These are phyloP conservation scores for Pachyuromys duprasi DNA, from an alignment of 2,797 vertebrate species.

Conservation along the genomic window DNA sequence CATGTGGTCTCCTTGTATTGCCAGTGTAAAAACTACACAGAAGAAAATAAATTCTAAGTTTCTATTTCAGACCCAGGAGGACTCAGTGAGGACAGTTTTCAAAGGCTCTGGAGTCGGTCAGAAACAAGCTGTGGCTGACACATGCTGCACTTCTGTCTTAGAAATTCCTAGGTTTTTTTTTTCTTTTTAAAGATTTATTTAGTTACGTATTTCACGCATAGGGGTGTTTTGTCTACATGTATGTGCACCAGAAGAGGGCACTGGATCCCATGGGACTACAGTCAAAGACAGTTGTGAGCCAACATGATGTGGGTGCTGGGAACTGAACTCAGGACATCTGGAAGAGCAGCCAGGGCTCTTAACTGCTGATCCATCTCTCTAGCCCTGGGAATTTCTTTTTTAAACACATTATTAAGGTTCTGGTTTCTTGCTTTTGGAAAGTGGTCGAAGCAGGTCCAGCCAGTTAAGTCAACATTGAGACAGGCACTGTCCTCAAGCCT, in stretches of 20 bases:
- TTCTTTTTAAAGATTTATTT: neutral
- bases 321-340: neutral
- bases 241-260: neutral
- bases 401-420: neutral
- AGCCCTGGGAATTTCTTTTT: neutral
- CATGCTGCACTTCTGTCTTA: neutral
- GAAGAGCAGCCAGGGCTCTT: neutral
- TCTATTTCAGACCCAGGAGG: conserved; percentile 21
- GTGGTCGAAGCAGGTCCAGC: conserved; percentile 2
- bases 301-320: neutral
- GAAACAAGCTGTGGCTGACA: conserved; percentile 18
- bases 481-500: conserved; percentile 6
- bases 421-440: conserved; percentile 14
- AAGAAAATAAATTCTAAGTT: neutral
- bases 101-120: neutral
- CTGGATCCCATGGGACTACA: neutral
- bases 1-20: neutral
- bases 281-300: neutral
- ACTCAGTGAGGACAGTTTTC: neutral
- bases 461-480: neutral
- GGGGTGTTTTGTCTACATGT: neutral
- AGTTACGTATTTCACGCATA: neutral
- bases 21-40: neutral
- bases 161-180: conserved; percentile 23
- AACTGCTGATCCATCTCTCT: neutral